A percentile compares a stretch with the other conserved stretches of the same genome.
Evolutionary conservation across 64 coral and sea anemone species (phyloP).

Genomic region (Pocillopora damicornis): DNA sequence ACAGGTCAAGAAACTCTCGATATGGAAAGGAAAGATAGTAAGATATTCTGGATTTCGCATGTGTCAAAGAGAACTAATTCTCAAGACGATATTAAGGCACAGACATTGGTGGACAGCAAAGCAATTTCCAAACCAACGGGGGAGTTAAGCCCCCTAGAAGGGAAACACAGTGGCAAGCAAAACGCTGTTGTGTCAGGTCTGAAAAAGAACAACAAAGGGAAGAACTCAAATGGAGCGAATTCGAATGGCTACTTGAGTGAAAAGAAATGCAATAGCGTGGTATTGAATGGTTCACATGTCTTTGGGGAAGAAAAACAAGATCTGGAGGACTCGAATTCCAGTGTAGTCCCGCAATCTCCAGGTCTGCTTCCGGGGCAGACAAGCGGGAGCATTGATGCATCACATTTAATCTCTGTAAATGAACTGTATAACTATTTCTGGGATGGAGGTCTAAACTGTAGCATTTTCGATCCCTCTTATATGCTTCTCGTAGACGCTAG

Average conservation of each 20-base stretch:
- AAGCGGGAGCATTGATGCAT: conserved; percentile 37
- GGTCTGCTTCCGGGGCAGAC: conserved; percentile 20
- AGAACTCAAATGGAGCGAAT: neutral
- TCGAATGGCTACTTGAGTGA: neutral
- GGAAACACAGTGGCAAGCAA: conserved; percentile 23
- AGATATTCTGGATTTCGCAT: conserved; percentile 83
- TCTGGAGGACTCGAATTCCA: conserved; percentile 28
- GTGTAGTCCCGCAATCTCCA: conserved; percentile 33
- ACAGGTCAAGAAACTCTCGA: neutral
- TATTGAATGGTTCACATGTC: neutral
- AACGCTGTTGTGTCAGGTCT: neutral
- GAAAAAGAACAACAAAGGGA: neutral
- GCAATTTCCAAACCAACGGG: neutral
- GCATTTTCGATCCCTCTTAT: conserved; percentile 85
- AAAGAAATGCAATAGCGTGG: neutral
- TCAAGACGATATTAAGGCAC: neutral
- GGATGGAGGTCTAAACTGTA: conserved; percentile 76
- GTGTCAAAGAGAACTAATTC: conserved; percentile 28
- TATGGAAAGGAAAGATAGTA: conserved; percentile 72
- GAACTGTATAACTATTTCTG: conserved; percentile 94
- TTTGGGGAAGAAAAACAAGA: neutral
- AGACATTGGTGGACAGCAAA: neutral
- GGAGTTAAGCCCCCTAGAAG: neutral
- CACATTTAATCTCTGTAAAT: conserved; percentile 49
- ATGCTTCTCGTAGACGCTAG: conserved; percentile 80